Evolutionary conservation across 2,888 invertebrate species (phyloP).

Genomic region (Hemistola chrysoprasaria): DNA sequence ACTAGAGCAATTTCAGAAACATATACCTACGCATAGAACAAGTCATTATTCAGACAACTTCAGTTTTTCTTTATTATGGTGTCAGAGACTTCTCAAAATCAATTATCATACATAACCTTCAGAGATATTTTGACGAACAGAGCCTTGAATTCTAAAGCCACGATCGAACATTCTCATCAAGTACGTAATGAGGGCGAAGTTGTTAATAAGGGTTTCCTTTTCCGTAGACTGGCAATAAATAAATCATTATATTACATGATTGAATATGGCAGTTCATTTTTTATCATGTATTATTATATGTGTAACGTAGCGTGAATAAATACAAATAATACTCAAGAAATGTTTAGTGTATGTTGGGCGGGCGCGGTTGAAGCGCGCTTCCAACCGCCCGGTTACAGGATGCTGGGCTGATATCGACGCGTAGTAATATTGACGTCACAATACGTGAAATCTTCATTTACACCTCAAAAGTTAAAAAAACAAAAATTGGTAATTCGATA

Average conservation of each 20-base stretch:
- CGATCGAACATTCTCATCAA: slow-evolving; percentile 11
- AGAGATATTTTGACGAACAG: slow-evolving; percentile 7
- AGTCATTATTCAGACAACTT: no score
- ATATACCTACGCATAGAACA: no score
- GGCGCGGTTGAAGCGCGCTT: no score
- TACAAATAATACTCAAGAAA: no score
- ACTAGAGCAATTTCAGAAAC: slow-evolving; percentile 4
- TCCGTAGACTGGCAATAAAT: slow-evolving; percentile 16
- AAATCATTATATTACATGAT: no score
- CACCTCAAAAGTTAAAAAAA: no score
- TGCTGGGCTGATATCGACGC: background rate
- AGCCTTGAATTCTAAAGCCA: slow-evolving; percentile 14
- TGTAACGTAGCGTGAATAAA: no score
- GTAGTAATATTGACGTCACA: slow-evolving; percentile 18
- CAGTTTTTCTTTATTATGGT: background rate
- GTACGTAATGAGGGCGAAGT: slow-evolving; percentile 8
- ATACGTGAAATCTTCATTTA: slow-evolving; percentile 15
- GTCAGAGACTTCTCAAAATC: background rate
- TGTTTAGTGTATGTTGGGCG: slow-evolving; percentile 16
- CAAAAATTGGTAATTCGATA: no score
- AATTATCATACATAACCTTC: slow-evolving; percentile 15
- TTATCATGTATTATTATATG: no score
- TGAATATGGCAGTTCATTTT: no score
- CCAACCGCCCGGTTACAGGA: no score
- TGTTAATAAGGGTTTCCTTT: slow-evolving; percentile 4